These are phyloP conservation scores for Fregetta grallaria DNA, from an alignment of 2,113 vertebrate genomes.

Conservation along the genomic window DNA sequence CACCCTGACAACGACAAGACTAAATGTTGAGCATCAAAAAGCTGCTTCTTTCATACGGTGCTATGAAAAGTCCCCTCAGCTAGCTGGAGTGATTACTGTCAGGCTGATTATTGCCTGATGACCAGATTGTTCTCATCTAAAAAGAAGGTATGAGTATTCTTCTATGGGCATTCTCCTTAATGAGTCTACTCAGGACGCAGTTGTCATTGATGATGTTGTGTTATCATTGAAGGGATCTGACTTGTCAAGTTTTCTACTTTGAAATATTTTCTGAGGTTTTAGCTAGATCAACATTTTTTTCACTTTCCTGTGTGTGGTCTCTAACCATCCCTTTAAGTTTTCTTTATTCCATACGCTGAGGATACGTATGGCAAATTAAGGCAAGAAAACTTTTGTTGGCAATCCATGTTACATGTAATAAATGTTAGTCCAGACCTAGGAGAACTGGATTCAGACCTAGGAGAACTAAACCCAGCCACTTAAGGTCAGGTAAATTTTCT, in stretches of 20 bases:
- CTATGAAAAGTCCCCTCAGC: not conserved
- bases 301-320: not conserved
- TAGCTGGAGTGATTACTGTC: not conserved
- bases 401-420: not conserved
- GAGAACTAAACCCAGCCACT: not conserved
- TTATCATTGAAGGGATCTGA: not conserved
- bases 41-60: not conserved
- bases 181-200: not conserved
- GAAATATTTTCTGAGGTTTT: not conserved
- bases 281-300: not conserved
- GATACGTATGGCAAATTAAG: not conserved
- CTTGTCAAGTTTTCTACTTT: not conserved
- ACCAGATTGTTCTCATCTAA: not conserved
- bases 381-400: not conserved
- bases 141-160: not conserved
- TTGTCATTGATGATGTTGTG: not conserved
- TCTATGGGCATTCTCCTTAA: not conserved
- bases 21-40: conserved; percentile 15
- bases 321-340: not conserved
- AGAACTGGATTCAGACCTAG: not conserved
- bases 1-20: conserved; percentile 6
- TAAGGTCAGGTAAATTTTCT: not conserved
- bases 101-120: conserved; percentile 40
- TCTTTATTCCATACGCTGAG: not conserved
- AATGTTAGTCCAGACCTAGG: not conserved